Evolutionary conservation across 2,888 invertebrate species (phyloP).

Genomic region (Stratiomys singularior): DNA sequence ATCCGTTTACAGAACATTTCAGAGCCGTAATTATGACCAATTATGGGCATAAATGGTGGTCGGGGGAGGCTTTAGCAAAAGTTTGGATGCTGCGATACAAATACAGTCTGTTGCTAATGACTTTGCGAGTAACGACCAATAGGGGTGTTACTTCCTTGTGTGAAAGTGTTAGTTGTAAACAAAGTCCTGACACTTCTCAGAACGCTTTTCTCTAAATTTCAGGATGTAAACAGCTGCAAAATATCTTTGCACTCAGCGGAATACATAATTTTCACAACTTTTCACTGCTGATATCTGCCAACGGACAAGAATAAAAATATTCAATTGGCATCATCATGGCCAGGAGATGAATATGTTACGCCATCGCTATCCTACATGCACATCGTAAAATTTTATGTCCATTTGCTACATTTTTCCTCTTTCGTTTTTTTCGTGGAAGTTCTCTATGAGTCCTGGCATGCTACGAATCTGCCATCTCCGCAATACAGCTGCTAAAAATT

Average conservation of each 20-base stretch:
- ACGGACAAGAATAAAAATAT: not conserved
- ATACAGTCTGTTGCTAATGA: not conserved
- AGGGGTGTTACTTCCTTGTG: too few species aligned
- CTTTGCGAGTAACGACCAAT: too few species aligned
- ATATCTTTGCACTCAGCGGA: not conserved
- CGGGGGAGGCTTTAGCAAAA: not conserved
- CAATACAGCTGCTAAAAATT: conserved; percentile 18
- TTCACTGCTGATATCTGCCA: too few species aligned
- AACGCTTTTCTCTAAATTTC: not conserved
- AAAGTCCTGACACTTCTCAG: not conserved
- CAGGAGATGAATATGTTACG: not conserved
- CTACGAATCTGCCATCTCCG: not conserved
- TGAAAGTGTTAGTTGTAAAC: too few species aligned
- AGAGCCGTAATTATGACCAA: not conserved
- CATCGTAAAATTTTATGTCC: not conserved
- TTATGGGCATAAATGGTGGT: not conserved
- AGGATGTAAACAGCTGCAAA: not conserved
- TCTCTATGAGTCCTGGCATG: not conserved
- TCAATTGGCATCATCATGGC: not conserved
- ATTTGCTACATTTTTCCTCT: not conserved
- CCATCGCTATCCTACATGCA: not conserved
- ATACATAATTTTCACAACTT: too few species aligned
- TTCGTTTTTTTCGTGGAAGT: too few species aligned
- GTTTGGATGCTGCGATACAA: not conserved
- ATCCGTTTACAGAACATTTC: not conserved